Base-by-base conservation (phyloP, 2,888 invertebrate genomes). In the Macaria liturata region DNA sequence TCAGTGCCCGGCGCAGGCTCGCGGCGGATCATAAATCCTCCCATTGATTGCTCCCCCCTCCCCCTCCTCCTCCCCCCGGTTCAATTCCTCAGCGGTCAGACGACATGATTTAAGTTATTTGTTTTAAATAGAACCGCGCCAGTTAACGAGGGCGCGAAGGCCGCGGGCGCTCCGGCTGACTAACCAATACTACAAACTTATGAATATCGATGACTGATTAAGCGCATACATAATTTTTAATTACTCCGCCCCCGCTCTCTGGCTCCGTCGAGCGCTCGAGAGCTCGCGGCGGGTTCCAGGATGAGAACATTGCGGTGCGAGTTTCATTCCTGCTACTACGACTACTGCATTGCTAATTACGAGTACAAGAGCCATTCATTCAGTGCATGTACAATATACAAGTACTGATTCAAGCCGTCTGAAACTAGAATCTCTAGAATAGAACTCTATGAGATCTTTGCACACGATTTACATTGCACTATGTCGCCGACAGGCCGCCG, bases 71-170 rank as follows among this genome's bases (percentile, higher is more conserved):
- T 67, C 71, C 62, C 65, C 42, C 73, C 75, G 74, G 79, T 80
- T 73, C 57, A 73, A 75, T 71, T 69, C 74, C 78, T 71, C 62
- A 55, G 56, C 51, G 32, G 57, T 59, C 58, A 39, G 49, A 72
- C 60, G 79, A 79, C 78, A 81, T 85, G 83, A 86, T 86, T 85
- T 84, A 86, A 82, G 71, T 83, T 86, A 84, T 87, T 86, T 83
- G 84, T 84, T 86, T 86, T 82, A 83, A 81, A 81, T 79, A 72
- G 81, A 78, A 78, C 20, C 75, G 75, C 71, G 44, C 69, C 20
- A 74, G 68, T 63, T 62, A 62, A 65, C 70, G 64, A 62, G 57
- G 39, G 37, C 32, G 57, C 49, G 32, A 30, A 32, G 20, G 82
- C 86, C 81, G 69, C 69, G 59, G 81, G 86, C 86, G 78, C 75